phyloP scores from a whole-genome alignment of 1,140 invertebrate genomes.

The Hycleus phaleratus region DNA sequence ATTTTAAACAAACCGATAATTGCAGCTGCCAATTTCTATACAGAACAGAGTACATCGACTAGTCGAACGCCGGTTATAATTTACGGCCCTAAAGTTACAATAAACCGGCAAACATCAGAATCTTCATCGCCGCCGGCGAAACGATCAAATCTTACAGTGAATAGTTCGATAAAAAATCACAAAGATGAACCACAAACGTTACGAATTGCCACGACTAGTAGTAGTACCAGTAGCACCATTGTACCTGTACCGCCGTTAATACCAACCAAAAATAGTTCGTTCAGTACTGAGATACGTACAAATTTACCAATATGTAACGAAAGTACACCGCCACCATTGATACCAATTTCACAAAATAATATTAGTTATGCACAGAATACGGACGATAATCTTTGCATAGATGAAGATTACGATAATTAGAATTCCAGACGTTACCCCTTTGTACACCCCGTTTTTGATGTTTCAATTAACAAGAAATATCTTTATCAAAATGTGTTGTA shows the following conservation, averaged over 20 bases:
- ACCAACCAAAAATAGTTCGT: constrained; percentile 7
- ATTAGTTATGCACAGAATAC: constrained; percentile 21
- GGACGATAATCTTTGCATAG: constrained; percentile 38
- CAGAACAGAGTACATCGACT: constrained; percentile 28
- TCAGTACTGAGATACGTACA: constrained; percentile 5
- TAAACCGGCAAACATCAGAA: constrained; percentile 8
- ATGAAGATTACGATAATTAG: constrained; percentile 41
- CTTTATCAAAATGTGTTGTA: constrained; percentile 16
- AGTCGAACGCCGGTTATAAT: constrained; percentile 34
- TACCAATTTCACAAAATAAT: constrained; percentile 30
- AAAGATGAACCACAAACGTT: constrained; percentile 9
- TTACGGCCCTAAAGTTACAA: constrained; percentile 29
- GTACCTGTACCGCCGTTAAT: constrained; percentile 14
- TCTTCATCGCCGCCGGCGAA: neutral
- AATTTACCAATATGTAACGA: neutral
- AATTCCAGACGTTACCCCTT: neutral
- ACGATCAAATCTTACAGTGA: constrained; percentile 29
- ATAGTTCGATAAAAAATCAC: constrained; percentile 21
- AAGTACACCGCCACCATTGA: constrained; percentile 29
- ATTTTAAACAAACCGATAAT: constrained; percentile 11
- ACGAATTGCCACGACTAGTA: constrained; percentile 6
- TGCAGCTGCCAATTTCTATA: constrained; percentile 22
- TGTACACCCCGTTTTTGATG: neutral
- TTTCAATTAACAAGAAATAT: neutral
- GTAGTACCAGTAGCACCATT: neutral